phyloP scores from a whole-genome alignment of 2,888 invertebrate species.

The Fragum fragum region DNA sequence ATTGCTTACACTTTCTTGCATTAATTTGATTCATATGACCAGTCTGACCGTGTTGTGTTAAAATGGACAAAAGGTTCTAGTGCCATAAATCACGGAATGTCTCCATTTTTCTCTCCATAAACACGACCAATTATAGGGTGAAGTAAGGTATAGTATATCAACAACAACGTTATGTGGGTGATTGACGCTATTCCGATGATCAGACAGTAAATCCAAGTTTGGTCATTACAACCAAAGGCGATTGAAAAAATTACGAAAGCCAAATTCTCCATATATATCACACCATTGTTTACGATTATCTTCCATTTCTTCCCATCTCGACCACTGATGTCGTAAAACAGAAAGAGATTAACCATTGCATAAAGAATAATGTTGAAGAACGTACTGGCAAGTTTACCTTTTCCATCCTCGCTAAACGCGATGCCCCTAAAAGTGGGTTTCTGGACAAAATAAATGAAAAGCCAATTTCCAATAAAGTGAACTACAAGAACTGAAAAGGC shows the following conservation, averaged over 20 bases:
- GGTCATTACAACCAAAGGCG: not conserved
- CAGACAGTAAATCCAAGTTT: not conserved
- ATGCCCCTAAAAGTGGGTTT: not conserved
- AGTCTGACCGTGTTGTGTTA: too few relatives aligned
- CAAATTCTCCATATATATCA: not conserved
- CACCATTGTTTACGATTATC: not conserved
- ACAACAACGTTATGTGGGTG: not conserved
- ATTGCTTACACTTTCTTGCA: too few relatives aligned
- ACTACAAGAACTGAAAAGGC: not conserved
- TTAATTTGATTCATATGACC: too few relatives aligned
- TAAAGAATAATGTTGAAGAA: not conserved
- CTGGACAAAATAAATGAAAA: not conserved
- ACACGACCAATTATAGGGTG: conserved; percentile 3
- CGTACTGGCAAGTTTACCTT: not conserved
- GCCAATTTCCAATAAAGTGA: not conserved
- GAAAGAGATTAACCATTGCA: not conserved
- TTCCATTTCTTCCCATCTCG: not conserved
- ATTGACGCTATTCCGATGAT: not conserved
- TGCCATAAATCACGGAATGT: too few relatives aligned
- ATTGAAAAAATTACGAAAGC: not conserved
- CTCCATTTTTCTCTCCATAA: too few relatives aligned
- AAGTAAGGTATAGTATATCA: not conserved
- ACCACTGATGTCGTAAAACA: not conserved
- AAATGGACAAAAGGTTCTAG: too few relatives aligned
- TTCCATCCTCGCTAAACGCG: not conserved